Percentiles rank a stretch among this genome's conserved stretches.
Evolutionary conservation across 2,113 vertebrate species (phyloP).

Genomic region (Probosciger aterrimus): DNA sequence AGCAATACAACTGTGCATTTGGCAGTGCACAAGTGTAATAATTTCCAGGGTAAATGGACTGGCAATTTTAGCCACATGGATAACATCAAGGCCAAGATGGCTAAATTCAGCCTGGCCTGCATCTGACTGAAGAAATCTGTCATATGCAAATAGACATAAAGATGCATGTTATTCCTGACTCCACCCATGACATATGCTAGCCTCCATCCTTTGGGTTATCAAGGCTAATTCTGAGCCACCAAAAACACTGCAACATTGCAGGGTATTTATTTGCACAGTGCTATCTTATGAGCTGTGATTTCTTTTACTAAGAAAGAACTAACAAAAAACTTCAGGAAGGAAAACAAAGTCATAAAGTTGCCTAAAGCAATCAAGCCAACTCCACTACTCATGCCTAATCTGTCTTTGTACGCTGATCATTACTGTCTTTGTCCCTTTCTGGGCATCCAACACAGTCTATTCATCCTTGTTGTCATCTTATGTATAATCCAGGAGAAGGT

Average conservation of each 20-base stretch:
- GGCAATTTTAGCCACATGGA: conserved; percentile 60
- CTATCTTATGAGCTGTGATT: background rate
- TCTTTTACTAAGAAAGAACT: background rate
- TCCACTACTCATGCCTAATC: background rate
- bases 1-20: conserved; percentile 12
- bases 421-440: background rate
- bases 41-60: conserved; percentile 29
- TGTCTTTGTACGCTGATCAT: background rate
- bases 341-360: conserved; percentile 17
- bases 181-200: background rate
- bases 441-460: background rate
- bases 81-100: conserved; percentile 50
- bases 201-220: background rate
- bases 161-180: conserved; percentile 10
- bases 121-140: conserved; percentile 50
- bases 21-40: background rate
- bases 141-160: background rate
- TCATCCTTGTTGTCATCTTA: background rate
- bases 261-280: background rate
- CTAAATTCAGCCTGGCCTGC: conserved; percentile 48
- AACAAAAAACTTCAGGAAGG: background rate
- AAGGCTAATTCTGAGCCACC: background rate
- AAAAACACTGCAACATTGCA: background rate
- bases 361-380: background rate
- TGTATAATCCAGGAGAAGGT: background rate